These are phyloP conservation scores for Temnothorax curvispinosus DNA, from an alignment of 1,140 invertebrate species.

Conservation along the genomic window DNA sequence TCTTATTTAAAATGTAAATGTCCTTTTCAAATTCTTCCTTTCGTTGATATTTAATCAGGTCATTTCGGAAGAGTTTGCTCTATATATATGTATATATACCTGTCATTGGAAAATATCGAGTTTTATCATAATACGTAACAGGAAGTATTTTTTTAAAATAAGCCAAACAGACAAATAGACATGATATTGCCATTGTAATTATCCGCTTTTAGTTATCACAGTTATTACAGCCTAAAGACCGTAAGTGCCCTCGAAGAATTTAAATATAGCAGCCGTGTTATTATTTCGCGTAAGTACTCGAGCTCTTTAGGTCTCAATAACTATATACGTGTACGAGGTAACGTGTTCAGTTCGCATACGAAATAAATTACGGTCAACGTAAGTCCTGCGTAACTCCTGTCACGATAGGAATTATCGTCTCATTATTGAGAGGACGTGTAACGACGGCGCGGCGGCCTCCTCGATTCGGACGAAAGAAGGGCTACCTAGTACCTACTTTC, in stretches of 20 bases:
- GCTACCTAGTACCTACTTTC: too few species aligned
- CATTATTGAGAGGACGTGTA: constrained; percentile 40
- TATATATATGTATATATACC: too few species aligned
- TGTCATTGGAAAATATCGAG: neutral
- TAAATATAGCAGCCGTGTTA: constrained; percentile 37
- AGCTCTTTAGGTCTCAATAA: constrained; percentile 41
- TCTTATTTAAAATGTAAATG: neutral
- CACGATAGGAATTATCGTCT: constrained; percentile 50
- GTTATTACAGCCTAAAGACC: constrained; percentile 41
- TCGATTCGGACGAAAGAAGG: constrained; percentile 10
- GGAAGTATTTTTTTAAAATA: neutral
- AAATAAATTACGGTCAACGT: constrained; percentile 55
- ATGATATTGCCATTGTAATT: neutral
- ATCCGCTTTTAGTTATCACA: constrained; percentile 31
- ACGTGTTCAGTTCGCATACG: neutral
- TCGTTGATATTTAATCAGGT: neutral
- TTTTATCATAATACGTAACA: neutral
- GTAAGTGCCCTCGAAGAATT: constrained; percentile 44
- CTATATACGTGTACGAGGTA: neutral
- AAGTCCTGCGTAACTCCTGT: constrained; percentile 45
- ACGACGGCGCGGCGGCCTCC: neutral
- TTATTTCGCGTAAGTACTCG: constrained; percentile 40
- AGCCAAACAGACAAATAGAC: neutral
- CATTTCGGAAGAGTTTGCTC: neutral
- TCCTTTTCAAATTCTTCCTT: neutral